A percentile compares a stretch with the other conserved stretches of the same genome.
Conservation (phyloP, 2,888 invertebrate species). For the Prosapia bicincta region DNA sequence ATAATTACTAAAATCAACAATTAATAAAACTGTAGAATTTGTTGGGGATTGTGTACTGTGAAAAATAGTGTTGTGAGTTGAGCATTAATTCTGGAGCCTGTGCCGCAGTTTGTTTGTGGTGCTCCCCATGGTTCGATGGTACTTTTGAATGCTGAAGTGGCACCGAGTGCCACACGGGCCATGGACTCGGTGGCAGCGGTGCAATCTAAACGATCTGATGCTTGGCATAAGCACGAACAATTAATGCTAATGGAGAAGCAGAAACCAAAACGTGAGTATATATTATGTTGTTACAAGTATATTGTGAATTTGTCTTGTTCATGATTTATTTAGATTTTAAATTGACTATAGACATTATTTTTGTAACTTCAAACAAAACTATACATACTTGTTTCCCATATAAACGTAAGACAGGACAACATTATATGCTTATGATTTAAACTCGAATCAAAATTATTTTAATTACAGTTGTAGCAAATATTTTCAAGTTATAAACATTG, state of each 20-base stretch:
- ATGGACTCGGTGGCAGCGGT: constrained; percentile 43
- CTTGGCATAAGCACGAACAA: constrained; percentile 73
- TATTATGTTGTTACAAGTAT: constrained; percentile 15
- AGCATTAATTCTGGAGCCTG: constrained; percentile 57
- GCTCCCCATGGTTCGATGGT: constrained; percentile 46
- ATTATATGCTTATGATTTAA: too few relatives aligned
- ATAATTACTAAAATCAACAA: background rate
- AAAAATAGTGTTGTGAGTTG: constrained; percentile 15
- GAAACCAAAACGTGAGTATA: constrained; percentile 38
- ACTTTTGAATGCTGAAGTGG: constrained; percentile 44
- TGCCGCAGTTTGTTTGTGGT: constrained; percentile 49
- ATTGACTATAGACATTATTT: too few relatives aligned
- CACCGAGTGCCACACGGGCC: constrained; percentile 56
- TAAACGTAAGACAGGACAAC: too few relatives aligned
- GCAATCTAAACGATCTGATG: constrained; percentile 46
- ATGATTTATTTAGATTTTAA: too few relatives aligned
- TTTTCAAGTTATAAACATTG: too few relatives aligned
- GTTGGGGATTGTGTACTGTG: background rate
- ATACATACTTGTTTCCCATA: too few relatives aligned
- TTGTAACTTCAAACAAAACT: too few relatives aligned
- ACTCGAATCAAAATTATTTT: too few relatives aligned
- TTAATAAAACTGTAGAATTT: background rate
- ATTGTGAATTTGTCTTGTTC: too few relatives aligned
- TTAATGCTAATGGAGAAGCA: constrained; percentile 67
- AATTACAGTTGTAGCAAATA: too few relatives aligned